A percentile compares a stretch with the other conserved stretches of the same genome.
Conservation (phyloP, 2,113 vertebrate species). For the Narcine bancroftii region DNA sequence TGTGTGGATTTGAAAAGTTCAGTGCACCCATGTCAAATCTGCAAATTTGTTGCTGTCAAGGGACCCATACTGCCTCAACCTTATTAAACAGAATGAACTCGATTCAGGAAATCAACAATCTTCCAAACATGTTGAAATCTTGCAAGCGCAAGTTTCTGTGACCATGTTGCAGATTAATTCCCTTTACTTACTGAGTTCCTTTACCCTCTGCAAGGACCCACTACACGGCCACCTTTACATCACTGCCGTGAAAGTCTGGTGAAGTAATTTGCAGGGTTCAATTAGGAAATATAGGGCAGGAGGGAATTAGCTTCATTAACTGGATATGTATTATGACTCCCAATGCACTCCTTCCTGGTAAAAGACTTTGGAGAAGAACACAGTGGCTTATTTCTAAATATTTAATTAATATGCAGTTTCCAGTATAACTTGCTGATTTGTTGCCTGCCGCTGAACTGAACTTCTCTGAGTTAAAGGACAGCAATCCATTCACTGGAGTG, state of each 20-base stretch:
- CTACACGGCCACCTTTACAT: neutral
- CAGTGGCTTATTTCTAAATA: neutral
- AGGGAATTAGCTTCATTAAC: slow-evolving; percentile 1
- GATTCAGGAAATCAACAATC: neutral
- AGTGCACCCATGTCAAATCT: neutral
- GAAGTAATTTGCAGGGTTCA: slow-evolving; percentile 17
- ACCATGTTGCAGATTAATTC: neutral
- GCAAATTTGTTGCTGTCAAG: no score
- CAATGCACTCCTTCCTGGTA: neutral
- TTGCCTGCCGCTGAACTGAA: neutral
- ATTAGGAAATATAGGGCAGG: neutral
- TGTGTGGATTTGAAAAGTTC: no score
- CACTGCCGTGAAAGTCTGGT: neutral
- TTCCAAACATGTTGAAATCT: neutral
- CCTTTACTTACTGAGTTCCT: neutral
- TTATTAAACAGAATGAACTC: neutral
- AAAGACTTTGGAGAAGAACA: neutral
- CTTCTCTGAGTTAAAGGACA: neutral
- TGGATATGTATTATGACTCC: slow-evolving; percentile 31
- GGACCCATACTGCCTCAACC: neutral
- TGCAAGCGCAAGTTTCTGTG: neutral
- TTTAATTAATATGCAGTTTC: neutral
- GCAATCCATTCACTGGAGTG: neutral
- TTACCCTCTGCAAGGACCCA: neutral
- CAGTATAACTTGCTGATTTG: neutral